Evolutionary conservation across 2,113 vertebrate species (phyloP).

Genomic region (Pontoporia blainvillei): DNA sequence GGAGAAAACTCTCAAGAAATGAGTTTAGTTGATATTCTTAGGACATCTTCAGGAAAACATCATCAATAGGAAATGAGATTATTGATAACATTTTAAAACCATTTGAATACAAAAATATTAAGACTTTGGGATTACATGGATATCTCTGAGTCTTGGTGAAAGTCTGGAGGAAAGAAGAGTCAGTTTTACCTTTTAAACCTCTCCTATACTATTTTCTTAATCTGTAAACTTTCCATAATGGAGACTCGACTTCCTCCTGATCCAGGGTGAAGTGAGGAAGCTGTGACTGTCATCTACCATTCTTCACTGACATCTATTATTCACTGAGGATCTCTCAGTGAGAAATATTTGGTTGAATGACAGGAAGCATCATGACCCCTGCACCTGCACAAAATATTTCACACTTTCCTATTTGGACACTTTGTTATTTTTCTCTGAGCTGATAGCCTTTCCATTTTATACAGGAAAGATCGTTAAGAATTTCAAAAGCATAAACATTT

Average conservation of each 20-base stretch:
- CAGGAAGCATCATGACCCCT: background rate
- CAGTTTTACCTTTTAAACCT: background rate
- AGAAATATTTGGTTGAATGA: slow-evolving; percentile 54
- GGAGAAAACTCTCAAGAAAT: background rate
- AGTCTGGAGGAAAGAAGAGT: background rate
- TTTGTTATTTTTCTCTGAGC: slow-evolving; percentile 50
- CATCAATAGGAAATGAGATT: background rate
- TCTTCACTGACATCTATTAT: background rate
- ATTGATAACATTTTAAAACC: background rate
- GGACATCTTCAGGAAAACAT: background rate
- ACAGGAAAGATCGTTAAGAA: slow-evolving; percentile 42
- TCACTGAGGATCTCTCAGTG: background rate
- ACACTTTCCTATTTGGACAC: slow-evolving; percentile 7
- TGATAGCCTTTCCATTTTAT: slow-evolving; percentile 43
- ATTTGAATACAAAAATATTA: background rate
- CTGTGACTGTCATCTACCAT: slow-evolving; percentile 19
- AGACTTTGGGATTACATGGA: background rate
- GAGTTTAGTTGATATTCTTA: background rate
- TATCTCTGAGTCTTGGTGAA: background rate
- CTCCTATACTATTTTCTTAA: background rate
- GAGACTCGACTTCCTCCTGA: background rate
- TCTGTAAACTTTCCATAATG: slow-evolving; percentile 20
- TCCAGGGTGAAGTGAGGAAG: background rate
- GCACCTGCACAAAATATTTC: slow-evolving; percentile 55
- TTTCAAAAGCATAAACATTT: slow-evolving; percentile 61